phyloP scores from a whole-genome alignment of 2,888 invertebrate genomes.

The Chymomyza caudatula region DNA sequence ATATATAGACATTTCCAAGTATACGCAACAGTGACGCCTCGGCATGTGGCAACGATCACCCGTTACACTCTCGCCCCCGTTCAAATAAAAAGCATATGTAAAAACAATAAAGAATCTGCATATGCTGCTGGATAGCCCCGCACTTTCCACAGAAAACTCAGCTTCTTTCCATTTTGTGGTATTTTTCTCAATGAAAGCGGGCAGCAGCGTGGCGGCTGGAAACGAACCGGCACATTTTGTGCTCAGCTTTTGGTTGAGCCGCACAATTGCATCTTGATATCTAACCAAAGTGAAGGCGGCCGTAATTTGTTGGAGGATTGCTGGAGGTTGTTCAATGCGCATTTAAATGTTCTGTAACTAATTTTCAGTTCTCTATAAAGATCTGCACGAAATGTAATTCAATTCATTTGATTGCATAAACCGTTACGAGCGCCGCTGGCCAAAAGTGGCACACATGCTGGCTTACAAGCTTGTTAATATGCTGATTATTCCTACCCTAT shows the following conservation, averaged over 20 bases:
- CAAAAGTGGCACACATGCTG: too few species aligned
- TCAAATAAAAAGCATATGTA: slow-evolving; percentile 56
- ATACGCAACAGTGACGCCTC: slow-evolving; percentile 14
- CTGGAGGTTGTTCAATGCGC: neutral
- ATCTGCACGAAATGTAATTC: neutral
- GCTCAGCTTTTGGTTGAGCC: neutral
- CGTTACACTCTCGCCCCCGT: neutral
- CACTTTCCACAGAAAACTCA: slow-evolving; percentile 1
- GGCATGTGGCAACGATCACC: slow-evolving; percentile 45
- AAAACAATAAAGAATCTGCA: slow-evolving; percentile 67
- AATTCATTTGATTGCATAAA: neutral
- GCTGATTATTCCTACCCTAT: too few species aligned
- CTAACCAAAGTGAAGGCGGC: too few species aligned
- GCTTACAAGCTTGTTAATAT: too few species aligned
- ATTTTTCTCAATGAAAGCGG: slow-evolving; percentile 68
- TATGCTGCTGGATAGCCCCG: slow-evolving; percentile 39
- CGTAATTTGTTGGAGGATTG: neutral
- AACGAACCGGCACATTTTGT: slow-evolving; percentile 20
- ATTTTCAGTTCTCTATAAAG: too few species aligned
- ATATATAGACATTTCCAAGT: slow-evolving; percentile 67
- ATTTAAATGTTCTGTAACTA: too few species aligned
- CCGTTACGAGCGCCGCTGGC: neutral
- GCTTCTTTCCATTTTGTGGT: slow-evolving; percentile 35
- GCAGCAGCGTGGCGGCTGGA: slow-evolving; percentile 16
- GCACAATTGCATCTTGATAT: neutral